phyloP scores from a whole-genome alignment of 2,113 vertebrate species.

The Polypterus bichir region DNA sequence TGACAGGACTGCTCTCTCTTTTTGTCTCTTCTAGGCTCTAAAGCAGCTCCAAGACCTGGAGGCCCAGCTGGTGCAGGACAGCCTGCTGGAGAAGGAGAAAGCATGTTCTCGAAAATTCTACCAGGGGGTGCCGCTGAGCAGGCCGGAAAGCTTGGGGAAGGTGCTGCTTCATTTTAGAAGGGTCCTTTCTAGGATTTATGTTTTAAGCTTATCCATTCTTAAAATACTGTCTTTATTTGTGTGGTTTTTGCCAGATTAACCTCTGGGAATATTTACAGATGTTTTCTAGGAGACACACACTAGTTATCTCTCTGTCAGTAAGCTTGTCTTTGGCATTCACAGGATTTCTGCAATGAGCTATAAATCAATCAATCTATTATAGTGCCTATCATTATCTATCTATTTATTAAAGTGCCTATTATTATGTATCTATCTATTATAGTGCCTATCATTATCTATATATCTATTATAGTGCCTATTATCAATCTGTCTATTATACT shows the following conservation, averaged over 20 bases:
- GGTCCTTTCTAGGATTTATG: neutral
- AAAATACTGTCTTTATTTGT: neutral
- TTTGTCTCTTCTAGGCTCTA: slow-evolving; percentile 51
- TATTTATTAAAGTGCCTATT: too few relatives aligned
- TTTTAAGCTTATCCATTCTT: neutral
- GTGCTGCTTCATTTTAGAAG: too few relatives aligned
- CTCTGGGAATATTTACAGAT: neutral
- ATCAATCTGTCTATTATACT: too few relatives aligned
- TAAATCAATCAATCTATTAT: too few relatives aligned
- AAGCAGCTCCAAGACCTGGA: slow-evolving; percentile 50
- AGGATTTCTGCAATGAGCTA: too few relatives aligned
- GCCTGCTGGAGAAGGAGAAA: slow-evolving; percentile 67
- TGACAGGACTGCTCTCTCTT: fast-evolving
- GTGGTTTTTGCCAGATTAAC: neutral
- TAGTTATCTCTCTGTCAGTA: too few relatives aligned
- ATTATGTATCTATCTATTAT: too few relatives aligned
- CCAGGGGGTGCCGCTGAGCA: slow-evolving; percentile 89
- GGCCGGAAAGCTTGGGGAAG: slow-evolving; percentile 94
- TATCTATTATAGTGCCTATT: too few relatives aligned
- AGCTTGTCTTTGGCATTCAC: too few relatives aligned
- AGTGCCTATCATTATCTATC: too few relatives aligned
- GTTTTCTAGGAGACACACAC: too few relatives aligned
- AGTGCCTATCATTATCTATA: too few relatives aligned
- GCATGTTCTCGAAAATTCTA: slow-evolving; percentile 86
- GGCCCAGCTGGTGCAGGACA: slow-evolving; percentile 48